A percentile compares a stretch with the other conserved stretches of the same genome.
These are phyloP conservation scores for Campylomormyrus numenius DNA, from an alignment of 2,113 vertebrate species.

Conservation along the genomic window DNA sequence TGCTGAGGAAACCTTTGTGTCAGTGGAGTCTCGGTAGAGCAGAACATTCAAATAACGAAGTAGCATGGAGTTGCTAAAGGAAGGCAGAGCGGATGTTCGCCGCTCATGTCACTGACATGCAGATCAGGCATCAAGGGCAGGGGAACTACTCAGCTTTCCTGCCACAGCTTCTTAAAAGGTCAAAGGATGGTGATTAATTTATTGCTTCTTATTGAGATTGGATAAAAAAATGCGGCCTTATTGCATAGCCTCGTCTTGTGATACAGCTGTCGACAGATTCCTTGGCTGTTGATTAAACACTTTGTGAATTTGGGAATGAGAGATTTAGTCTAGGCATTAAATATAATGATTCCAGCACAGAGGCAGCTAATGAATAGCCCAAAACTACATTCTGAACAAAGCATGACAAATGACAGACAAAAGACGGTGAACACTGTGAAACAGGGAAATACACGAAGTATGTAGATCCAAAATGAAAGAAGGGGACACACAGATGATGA, in stretches of 20 bases:
- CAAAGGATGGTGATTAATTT: slow-evolving; percentile 8
- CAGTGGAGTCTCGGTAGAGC: no score
- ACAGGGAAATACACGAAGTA: not conserved
- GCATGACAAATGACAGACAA: not conserved
- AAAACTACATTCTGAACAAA: not conserved
- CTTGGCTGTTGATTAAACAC: slow-evolving; percentile 12
- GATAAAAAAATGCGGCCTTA: not conserved
- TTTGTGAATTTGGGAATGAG: not conserved
- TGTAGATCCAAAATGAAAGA: not conserved
- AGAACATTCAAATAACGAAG: not conserved
- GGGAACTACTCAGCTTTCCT: not conserved
- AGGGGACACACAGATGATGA: not conserved
- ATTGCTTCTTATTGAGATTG: not conserved
- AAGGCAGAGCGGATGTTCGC: not conserved
- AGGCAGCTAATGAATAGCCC: not conserved
- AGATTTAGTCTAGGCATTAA: not conserved
- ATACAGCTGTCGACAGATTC: slow-evolving; percentile 12
- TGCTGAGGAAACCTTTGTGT: no score
- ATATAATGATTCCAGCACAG: not conserved
- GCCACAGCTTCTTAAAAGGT: slow-evolving; percentile 20
- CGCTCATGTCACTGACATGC: not conserved
- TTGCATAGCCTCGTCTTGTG: not conserved
- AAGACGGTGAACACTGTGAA: not conserved
- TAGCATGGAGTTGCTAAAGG: not conserved
- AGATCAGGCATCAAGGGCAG: not conserved